These are phyloP conservation scores for Camponotus vicinus DNA, from an alignment of 1,140 invertebrate genomes.

Conservation along the genomic window DNA sequence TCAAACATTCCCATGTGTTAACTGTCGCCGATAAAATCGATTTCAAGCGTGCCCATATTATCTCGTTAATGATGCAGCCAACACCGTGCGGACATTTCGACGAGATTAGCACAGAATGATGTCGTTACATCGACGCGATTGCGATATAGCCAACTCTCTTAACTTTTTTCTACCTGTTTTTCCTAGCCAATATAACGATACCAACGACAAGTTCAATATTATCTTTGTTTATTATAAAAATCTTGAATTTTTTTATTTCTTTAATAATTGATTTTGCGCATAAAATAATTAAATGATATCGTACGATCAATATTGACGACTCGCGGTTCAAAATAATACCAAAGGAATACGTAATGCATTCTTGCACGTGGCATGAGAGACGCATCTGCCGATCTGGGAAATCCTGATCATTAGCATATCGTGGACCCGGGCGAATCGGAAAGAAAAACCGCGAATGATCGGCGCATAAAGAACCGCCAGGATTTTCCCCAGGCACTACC, in stretches of 20 bases:
- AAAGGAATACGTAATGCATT: neutral
- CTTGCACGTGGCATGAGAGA: constrained; percentile 25
- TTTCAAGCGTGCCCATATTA: neutral
- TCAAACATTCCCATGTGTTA: neutral
- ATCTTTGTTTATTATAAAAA: neutral
- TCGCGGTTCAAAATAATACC: neutral
- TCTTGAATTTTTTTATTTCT: too few species aligned
- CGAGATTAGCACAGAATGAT: constrained; percentile 32
- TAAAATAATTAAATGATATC: neutral
- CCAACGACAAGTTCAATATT: neutral
- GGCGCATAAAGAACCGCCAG: neutral
- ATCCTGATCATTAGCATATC: constrained; percentile 45
- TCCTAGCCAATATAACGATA: neutral
- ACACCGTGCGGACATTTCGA: constrained; percentile 12
- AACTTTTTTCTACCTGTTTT: neutral
- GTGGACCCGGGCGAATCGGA: neutral
- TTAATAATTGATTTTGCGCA: neutral
- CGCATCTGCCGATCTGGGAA: constrained; percentile 32
- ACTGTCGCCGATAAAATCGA: too few species aligned
- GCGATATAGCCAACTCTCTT: constrained; percentile 4
- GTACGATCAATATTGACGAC: neutral
- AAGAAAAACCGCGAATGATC: constrained; percentile 6
- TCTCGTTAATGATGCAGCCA: constrained; percentile 12
- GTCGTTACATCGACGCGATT: neutral
- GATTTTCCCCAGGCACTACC: constrained; percentile 6